Evolutionary conservation across 1,140 invertebrate genomes (phyloP).

Genomic region (Magallana ariakensis): DNA sequence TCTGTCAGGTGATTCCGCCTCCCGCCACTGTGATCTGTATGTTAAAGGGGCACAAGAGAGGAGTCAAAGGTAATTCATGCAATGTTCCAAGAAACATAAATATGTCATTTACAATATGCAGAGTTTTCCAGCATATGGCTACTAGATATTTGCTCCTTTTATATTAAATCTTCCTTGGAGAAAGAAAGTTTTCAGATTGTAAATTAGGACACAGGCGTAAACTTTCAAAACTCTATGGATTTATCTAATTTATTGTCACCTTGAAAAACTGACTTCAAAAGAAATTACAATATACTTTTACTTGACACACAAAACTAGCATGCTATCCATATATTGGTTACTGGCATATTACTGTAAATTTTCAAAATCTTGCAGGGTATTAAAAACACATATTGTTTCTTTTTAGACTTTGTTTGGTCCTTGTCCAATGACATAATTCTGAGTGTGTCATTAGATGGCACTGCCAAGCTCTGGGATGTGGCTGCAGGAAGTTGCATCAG

Average conservation of each 20-base stretch:
- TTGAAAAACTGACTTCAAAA: too few species aligned
- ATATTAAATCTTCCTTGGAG: too few species aligned
- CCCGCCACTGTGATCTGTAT: slow-evolving; percentile 86
- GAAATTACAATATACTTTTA: too few species aligned
- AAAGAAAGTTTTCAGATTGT: too few species aligned
- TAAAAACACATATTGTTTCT: slow-evolving; percentile 60
- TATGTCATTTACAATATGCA: neutral
- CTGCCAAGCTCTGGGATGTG: slow-evolving; percentile 88
- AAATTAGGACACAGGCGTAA: too few species aligned
- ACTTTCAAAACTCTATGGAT: too few species aligned
- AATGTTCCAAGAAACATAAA: neutral
- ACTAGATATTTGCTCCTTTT: too few species aligned
- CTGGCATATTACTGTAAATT: too few species aligned
- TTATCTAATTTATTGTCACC: too few species aligned
- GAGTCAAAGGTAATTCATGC: slow-evolving; percentile 85
- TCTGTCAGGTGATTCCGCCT: slow-evolving; percentile 88
- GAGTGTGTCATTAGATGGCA: slow-evolving; percentile 88
- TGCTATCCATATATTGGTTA: too few species aligned
- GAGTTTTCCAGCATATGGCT: neutral
- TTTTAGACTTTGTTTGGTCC: slow-evolving; percentile 89
- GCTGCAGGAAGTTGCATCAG: slow-evolving; percentile 83
- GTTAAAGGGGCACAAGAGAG: slow-evolving; percentile 87
- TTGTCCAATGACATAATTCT: slow-evolving; percentile 91
- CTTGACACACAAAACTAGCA: too few species aligned
- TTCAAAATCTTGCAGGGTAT: too few species aligned